Conservation (phyloP, 2,888 invertebrate genomes). For the Homarus gammarus region DNA sequence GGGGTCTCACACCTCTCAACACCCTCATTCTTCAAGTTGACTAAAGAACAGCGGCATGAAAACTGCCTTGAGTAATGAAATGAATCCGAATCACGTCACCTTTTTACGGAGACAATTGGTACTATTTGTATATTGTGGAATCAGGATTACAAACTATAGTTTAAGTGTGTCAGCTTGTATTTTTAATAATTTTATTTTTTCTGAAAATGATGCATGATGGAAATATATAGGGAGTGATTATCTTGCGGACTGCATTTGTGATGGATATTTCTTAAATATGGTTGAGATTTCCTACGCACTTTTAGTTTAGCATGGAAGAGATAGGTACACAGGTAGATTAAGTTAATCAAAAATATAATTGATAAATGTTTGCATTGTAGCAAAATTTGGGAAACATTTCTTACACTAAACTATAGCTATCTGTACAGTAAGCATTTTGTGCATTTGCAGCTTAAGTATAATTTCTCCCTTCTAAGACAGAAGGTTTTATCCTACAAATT, state of each 20-base stretch:
- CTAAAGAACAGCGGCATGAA: slow-evolving; percentile 1
- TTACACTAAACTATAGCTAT: slow-evolving; percentile 17
- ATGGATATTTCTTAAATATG: background rate
- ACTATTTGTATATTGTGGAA: slow-evolving; percentile 8
- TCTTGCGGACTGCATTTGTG: background rate
- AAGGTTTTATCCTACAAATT: slow-evolving; percentile 20
- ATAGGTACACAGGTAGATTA: background rate
- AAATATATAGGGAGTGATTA: background rate
- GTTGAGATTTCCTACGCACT: background rate
- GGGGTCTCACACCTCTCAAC: background rate
- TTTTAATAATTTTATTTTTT: slow-evolving; percentile 2
- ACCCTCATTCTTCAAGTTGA: background rate
- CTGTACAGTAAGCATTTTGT: slow-evolving; percentile 22
- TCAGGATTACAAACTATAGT: slow-evolving; percentile 12
- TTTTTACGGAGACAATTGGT: slow-evolving; percentile 17
- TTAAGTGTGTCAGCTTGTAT: slow-evolving; percentile 34
- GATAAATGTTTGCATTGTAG: background rate
- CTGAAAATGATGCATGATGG: background rate
- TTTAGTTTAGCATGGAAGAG: background rate
- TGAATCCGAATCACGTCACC: slow-evolving; percentile 44
- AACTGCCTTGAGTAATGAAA: background rate
- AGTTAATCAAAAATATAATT: background rate
- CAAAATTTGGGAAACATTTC: slow-evolving; percentile 20
- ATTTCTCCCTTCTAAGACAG: slow-evolving; percentile 25
- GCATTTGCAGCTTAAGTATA: slow-evolving; percentile 27